A percentile compares a stretch with the other conserved stretches of the same genome.
Conservation (phyloP, 2,113 vertebrate species). For the Ivindomyrus marchei region DNA sequence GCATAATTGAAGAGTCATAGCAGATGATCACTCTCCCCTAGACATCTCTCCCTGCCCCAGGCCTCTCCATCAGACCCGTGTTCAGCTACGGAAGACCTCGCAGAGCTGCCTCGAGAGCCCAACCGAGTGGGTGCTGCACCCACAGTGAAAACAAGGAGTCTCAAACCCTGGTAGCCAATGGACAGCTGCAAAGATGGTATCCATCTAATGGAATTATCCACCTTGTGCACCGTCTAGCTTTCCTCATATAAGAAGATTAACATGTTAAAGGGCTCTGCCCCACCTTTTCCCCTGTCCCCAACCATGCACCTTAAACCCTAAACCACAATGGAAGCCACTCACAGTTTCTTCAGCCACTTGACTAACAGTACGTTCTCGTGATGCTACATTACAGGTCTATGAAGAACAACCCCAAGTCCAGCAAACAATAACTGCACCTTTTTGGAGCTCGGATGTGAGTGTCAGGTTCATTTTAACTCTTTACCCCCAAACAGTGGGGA, state of each 20-base stretch:
- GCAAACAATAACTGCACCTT: not conserved
- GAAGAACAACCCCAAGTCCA: not conserved
- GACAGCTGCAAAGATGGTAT: not conserved
- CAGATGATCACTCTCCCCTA: not conserved
- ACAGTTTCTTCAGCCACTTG: not conserved
- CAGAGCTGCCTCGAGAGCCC: not conserved
- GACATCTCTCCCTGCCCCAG: not conserved
- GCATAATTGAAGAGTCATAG: not conserved
- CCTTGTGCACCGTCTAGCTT: not conserved
- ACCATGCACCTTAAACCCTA: not conserved
- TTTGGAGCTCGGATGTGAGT: not conserved
- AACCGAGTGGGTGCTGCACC: not conserved
- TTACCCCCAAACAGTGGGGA: not conserved
- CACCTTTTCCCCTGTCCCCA: not conserved
- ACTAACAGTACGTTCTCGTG: not conserved
- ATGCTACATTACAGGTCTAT: not conserved
- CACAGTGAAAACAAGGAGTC: not conserved
- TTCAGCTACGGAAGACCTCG: not conserved
- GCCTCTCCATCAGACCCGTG: not conserved
- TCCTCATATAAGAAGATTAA: constrained; percentile 8
- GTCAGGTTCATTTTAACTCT: not conserved
- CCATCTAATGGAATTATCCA: not conserved
- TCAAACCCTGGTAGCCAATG: not conserved
- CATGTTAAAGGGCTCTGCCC: not conserved
- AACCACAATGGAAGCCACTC: not conserved